These are phyloP conservation scores for Heliconius melpomene DNA, from an alignment of 1,140 invertebrate genomes.

Conservation along the genomic window DNA sequence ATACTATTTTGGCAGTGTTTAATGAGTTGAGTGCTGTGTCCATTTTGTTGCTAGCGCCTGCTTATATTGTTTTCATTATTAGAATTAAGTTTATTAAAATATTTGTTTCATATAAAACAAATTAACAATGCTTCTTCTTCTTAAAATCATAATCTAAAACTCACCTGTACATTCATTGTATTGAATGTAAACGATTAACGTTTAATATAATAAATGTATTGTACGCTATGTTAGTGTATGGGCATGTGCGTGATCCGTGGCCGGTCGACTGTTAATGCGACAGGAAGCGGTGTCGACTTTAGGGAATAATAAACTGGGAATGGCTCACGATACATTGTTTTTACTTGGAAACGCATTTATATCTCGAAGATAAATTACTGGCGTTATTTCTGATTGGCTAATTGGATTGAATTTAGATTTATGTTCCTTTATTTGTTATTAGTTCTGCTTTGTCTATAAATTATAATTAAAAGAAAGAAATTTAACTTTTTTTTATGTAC, in stretches of 20 bases:
- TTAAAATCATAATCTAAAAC: not conserved
- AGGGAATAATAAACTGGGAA: conserved; percentile 69
- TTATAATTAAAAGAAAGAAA: not conserved
- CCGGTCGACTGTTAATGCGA: conserved; percentile 53
- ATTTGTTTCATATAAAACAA: not conserved
- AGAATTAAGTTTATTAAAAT: not conserved
- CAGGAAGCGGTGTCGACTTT: conserved; percentile 75
- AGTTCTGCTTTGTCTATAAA: not conserved
- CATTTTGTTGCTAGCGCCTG: not conserved
- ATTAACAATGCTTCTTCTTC: not conserved
- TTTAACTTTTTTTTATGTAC: not conserved
- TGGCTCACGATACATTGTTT: conserved; percentile 74
- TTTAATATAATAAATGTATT: not conserved
- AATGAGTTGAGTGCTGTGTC: conserved; percentile 24
- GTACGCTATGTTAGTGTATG: conserved; percentile 18
- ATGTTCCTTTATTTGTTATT: not conserved
- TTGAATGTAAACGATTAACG: not conserved
- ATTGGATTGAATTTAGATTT: not conserved
- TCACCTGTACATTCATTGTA: not conserved
- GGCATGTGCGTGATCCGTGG: conserved; percentile 52
- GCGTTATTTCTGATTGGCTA: not conserved
- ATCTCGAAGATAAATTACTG: conserved; percentile 55
- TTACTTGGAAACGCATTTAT: conserved; percentile 59
- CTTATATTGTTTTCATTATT: not conserved
- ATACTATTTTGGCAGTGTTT: conserved; percentile 45